Evolutionary conservation across 53 echinoderm and acorn worm genomes (phyloP), one percentile per base, ranked within the genome.

Genomic region (Holothuria scabra): DNA sequence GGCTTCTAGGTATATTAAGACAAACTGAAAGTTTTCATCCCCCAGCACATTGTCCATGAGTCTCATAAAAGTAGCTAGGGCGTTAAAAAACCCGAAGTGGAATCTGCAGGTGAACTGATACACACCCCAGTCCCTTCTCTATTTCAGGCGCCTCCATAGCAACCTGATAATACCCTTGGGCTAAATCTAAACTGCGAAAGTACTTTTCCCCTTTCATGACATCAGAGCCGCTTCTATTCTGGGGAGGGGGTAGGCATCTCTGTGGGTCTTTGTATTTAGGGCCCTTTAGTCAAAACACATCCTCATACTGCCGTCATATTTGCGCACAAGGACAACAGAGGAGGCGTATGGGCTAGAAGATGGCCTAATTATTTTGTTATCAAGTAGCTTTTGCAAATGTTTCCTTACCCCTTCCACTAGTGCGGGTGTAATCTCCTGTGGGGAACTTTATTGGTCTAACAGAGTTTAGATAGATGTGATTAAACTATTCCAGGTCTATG

Each of bases 41-140:
- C n/a, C n/a, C n/a, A n/a, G n/a, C n/a, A n/a, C n/a, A n/a, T n/a
- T 93, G 32, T 95, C 95, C 92, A 95, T 95, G 5, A 95, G 52
- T 22, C 88, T 14, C 88, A 90, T 90, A 56, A 87, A 95, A 23
- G 95, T 92, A 2, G 88, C 89, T 4, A 86, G 89, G 37, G 92
- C 92, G 56, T 92, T 94, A 44, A 82, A 86, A 14, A 92, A 64
- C 0, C 92, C 88, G 44, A 92, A 90, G 2, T 90, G 92, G 88
- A 95, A 90, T 3, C 90, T 67, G 0, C n/a, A n/a, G n/a, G 81
- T 82, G 59, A 46, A 84, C 84, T 67, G 68, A 28, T 69, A 84
- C 11, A 84, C 28, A 28, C 85, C 91, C 90, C 14, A 87, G 87
- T 19, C 89, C 83, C 83, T 92, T 92, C 83, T 92, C 88, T 21